These are phyloP conservation scores for Falco rusticolus DNA, from an alignment of 2,797 vertebrate species.

Conservation along the genomic window DNA sequence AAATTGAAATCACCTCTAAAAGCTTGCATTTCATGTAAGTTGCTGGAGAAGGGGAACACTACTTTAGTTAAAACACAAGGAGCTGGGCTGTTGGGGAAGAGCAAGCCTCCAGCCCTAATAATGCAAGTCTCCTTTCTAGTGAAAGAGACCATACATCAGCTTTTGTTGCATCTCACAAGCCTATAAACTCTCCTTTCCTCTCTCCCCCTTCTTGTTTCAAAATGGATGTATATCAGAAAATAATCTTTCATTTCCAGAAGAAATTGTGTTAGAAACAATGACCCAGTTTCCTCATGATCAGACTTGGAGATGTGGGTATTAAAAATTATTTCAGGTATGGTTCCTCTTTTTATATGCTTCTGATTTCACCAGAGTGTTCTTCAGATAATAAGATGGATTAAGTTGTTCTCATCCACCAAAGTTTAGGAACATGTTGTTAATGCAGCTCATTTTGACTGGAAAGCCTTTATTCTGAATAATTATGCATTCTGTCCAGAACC, in stretches of 20 bases:
- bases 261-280: conserved; percentile 7
- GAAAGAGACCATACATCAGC: background rate
- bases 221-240: background rate
- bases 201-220: background rate
- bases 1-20: background rate
- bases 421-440: conserved; percentile 7
- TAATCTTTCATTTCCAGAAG: background rate
- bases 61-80: background rate
- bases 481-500: conserved; percentile 59
- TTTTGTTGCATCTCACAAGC: background rate
- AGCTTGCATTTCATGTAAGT: background rate
- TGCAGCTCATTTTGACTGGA: conserved; percentile 46
- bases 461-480: conserved; percentile 64
- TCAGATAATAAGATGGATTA: conserved; percentile 38
- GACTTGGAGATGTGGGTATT: background rate
- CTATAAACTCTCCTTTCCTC: background rate
- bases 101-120: background rate
- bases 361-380: conserved; percentile 13
- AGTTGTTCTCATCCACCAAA: conserved; percentile 31
- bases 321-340: background rate
- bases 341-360: background rate
- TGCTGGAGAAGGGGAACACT: background rate
- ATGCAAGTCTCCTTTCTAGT: background rate
- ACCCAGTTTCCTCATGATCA: background rate
- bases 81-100: background rate